phyloP scores from a whole-genome alignment of 2,113 vertebrate genomes.

The Gymnobelideus leadbeateri region DNA sequence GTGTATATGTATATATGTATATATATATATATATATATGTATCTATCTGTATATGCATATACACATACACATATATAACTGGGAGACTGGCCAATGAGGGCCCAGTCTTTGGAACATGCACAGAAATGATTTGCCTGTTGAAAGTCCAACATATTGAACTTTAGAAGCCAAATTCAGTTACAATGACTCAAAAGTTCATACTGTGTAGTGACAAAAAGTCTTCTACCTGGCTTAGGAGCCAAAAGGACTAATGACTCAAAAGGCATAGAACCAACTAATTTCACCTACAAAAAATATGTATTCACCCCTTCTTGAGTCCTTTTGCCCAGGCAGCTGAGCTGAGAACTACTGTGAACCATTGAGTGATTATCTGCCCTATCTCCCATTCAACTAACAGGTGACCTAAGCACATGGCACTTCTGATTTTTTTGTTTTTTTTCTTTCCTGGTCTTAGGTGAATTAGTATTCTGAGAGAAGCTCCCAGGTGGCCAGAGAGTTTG shows the following conservation, averaged over 20 bases:
- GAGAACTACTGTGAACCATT: neutral
- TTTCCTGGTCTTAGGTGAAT: neutral
- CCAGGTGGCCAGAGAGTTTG: neutral
- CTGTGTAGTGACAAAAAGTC: neutral
- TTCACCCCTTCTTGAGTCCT: neutral
- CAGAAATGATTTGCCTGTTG: neutral
- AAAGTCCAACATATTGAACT: neutral
- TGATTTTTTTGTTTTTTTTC: neutral
- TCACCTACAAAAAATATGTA: neutral
- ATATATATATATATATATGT: neutral
- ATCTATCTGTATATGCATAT: neutral
- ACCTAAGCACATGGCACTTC: neutral
- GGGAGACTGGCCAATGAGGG: neutral
- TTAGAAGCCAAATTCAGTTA: neutral
- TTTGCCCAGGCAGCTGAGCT: neutral
- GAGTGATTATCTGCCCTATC: neutral
- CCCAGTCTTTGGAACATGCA: neutral
- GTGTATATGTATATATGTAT: too few relatives aligned
- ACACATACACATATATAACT: neutral
- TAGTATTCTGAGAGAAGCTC: neutral
- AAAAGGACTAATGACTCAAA: neutral
- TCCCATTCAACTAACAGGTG: neutral
- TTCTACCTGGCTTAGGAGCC: neutral
- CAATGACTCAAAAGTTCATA: neutral
- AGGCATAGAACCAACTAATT: neutral